These are phyloP conservation scores for Lacanobia wlatinum DNA, from an alignment of 2,888 invertebrate genomes.

Conservation along the genomic window DNA sequence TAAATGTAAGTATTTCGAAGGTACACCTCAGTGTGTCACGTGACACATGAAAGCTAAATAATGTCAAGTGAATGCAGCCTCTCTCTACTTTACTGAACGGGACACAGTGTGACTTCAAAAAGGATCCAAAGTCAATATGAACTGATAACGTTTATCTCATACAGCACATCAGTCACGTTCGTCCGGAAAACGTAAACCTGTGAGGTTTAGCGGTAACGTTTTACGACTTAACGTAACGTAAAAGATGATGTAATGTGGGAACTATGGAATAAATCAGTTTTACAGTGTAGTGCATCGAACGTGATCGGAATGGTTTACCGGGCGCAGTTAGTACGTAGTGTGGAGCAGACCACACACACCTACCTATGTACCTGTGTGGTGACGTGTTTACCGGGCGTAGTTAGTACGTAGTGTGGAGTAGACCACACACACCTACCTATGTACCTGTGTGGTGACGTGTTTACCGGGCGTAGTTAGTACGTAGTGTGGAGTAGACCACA, in stretches of 20 bases:
- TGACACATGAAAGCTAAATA: no score
- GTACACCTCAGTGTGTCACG: no score
- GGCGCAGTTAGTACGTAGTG: background rate
- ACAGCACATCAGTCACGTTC: background rate
- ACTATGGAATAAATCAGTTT: conserved; percentile 9
- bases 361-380: no score
- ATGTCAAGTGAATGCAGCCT: no score
- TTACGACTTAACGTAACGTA: conserved; percentile 2
- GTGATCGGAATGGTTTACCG: background rate
- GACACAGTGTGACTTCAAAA: no score
- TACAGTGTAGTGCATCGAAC: background rate
- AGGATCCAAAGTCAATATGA: background rate
- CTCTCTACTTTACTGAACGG: no score
- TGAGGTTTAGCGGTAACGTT: conserved; percentile 3
- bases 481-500: background rate
- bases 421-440: no score
- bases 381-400: background rate
- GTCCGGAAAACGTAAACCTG: conserved; percentile 13
- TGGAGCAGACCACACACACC: no score
- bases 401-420: background rate
- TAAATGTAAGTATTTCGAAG: no score
- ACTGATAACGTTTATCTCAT: conserved; percentile 2
- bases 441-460: no score
- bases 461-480: background rate
- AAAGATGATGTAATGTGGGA: background rate